Evolutionary conservation across 1,140 invertebrate genomes (phyloP), one percentile per base, ranked within the genome.

Genomic region (Atta texana): DNA sequence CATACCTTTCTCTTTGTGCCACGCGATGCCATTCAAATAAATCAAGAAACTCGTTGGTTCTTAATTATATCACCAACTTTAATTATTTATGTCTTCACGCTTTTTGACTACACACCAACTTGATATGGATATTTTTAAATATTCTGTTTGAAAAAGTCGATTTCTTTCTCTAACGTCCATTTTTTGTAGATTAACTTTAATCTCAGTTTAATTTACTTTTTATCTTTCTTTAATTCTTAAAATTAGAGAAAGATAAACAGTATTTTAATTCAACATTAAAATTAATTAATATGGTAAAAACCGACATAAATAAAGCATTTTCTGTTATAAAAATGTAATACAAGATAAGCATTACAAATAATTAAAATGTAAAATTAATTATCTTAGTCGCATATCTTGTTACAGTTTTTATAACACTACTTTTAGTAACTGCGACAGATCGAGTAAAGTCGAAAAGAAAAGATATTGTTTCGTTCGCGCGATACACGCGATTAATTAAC

Each of bases 51-150:
- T 61, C 68, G 69, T 21, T 49, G 55, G 39, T 75, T 39, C n/a
- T 74, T 72, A 75, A 75, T 84, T 39, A 51, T 51, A 75, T 75
- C 80, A 24, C 69, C 24, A 75, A 84, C 69, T 84, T 74, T 24
- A 71, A 51, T 81, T 81, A 44, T 28, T 81, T 57, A 69, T 59
- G 51, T 61, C 69, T 82, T 82, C 24, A 21, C 16, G 57, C 24
- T 84, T 55, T 74, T 63, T 63, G 80, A 74, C 51, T 74, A 57
- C 57, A 55, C 16, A 5, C 39, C 44, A 12, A 61, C 80, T 74
- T 51, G 39, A 74, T 82, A 61, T 24, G 39, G 5, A 14, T 51
- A 69, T 28, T 82, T 72, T 21, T 21, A 71, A 16, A 28, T 69
- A 68, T 82, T 31, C 14, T 3, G 7, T 12, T 49, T 34, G 0